Conservation (phyloP, 2,797 vertebrate genomes). For the Protosalanx chinensis region DNA sequence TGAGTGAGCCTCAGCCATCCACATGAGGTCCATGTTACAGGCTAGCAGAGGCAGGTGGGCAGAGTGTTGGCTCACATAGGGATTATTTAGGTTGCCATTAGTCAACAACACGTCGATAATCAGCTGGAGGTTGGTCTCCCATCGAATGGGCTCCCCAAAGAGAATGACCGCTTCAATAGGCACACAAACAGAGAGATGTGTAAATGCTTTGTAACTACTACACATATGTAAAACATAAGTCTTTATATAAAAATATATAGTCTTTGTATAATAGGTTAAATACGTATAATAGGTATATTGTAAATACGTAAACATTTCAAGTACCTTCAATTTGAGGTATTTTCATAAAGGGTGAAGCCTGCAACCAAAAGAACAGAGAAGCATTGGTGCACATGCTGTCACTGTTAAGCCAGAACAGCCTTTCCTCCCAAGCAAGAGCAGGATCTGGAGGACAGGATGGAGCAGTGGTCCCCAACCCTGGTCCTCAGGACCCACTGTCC, state of each 20-base stretch:
- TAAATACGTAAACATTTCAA: neutral
- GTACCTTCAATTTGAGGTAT: slow-evolving; percentile 84
- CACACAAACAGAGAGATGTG: neutral
- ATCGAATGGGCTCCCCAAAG: slow-evolving; percentile 86
- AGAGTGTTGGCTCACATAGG: slow-evolving; percentile 53
- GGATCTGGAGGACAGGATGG: neutral
- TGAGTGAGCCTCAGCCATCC: slow-evolving; percentile 85
- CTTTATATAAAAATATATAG: neutral
- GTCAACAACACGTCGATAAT: slow-evolving; percentile 85
- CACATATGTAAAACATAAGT: too few species aligned
- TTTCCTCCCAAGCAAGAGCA: too few species aligned
- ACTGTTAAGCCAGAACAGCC: neutral
- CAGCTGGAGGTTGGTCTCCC: slow-evolving; percentile 89
- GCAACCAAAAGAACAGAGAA: slow-evolving; percentile 58
- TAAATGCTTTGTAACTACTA: neutral
- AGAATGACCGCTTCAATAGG: slow-evolving; percentile 75
- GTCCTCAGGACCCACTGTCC: too few species aligned
- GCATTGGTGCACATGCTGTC: slow-evolving; percentile 6
- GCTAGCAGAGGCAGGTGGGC: slow-evolving; percentile 83
- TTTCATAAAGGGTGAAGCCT: slow-evolving; percentile 71
- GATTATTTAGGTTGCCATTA: slow-evolving; percentile 74
- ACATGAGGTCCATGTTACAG: slow-evolving; percentile 88
- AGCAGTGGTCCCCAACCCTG: too few species aligned
- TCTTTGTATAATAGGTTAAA: neutral
- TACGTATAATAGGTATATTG: too few species aligned